Evolutionary conservation across 1,140 invertebrate species (phyloP).

Genomic region (Drosophila malerkotliana): DNA sequence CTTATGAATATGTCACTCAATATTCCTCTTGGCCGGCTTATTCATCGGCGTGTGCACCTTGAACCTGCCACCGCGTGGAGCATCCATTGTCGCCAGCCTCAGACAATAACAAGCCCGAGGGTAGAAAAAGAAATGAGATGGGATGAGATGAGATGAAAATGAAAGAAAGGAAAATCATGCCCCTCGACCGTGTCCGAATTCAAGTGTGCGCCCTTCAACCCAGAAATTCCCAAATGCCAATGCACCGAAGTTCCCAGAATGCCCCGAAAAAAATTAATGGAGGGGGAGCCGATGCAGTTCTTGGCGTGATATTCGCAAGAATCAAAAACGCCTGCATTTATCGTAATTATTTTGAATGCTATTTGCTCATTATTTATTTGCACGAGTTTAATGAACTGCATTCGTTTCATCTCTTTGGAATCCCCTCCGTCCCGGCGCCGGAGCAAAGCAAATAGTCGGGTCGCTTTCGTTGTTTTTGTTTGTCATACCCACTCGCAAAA

Average conservation of each 20-base stretch:
- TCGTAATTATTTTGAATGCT: slow-evolving; percentile 52
- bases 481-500: slow-evolving; percentile 6
- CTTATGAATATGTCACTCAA: slow-evolving; percentile 23
- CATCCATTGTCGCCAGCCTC: slow-evolving; percentile 40
- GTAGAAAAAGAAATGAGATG: slow-evolving; percentile 1
- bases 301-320: slow-evolving; percentile 46
- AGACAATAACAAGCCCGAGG: slow-evolving; percentile 52
- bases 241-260: slow-evolving; percentile 45
- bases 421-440: not conserved
- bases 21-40: slow-evolving; percentile 18
- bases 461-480: slow-evolving; percentile 15
- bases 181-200: slow-evolving; percentile 20
- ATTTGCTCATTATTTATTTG: slow-evolving; percentile 71
- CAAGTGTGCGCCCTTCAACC: slow-evolving; percentile 62
- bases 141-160: slow-evolving; percentile 17
- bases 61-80: slow-evolving; percentile 28
- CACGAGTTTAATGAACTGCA: slow-evolving; percentile 75
- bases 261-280: not conserved
- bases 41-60: slow-evolving; percentile 43
- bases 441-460: slow-evolving; percentile 17
- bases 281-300: slow-evolving; percentile 36
- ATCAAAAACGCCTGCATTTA: slow-evolving; percentile 36
- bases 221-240: slow-evolving; percentile 53
- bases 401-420: slow-evolving; percentile 12
- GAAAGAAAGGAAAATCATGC: slow-evolving; percentile 47